Conservation (phyloP, 2,797 vertebrate genomes). For the Alca torda region DNA sequence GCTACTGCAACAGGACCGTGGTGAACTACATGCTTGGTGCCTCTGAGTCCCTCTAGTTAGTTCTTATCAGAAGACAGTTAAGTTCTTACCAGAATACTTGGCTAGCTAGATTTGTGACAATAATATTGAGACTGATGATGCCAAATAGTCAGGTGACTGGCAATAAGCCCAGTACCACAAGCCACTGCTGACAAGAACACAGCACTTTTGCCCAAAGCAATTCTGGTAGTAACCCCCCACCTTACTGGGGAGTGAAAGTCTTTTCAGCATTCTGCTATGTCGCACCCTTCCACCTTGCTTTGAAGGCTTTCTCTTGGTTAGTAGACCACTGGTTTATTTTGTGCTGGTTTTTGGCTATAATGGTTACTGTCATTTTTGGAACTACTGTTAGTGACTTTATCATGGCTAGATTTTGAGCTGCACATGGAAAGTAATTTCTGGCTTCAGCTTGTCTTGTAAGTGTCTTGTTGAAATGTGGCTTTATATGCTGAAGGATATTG, state of each 20-base stretch:
- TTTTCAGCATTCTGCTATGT: not conserved
- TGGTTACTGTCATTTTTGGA: not conserved
- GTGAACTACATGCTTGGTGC: not conserved
- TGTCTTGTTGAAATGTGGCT: not conserved
- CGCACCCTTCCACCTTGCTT: not conserved
- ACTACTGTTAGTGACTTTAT: not conserved
- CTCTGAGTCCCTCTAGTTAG: not conserved
- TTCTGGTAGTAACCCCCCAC: not conserved
- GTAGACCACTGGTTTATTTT: not conserved
- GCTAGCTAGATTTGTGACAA: not conserved
- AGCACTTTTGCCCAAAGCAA: not conserved
- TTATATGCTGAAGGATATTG: not conserved
- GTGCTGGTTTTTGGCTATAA: not conserved
- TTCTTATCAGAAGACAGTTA: not conserved
- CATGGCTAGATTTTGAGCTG: not conserved
- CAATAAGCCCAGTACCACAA: not conserved
- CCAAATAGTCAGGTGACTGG: not conserved
- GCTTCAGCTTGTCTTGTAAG: not conserved
- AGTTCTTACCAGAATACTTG: not conserved
- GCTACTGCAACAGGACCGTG: not conserved
- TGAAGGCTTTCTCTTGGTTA: not conserved
- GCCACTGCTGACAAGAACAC: not conserved
- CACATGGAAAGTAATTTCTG: not conserved
- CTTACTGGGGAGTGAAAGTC: not conserved
- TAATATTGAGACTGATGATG: not conserved